Base-by-base conservation (phyloP, 2,797 vertebrate genomes). In the Gephyroberyx darwinii region DNA sequence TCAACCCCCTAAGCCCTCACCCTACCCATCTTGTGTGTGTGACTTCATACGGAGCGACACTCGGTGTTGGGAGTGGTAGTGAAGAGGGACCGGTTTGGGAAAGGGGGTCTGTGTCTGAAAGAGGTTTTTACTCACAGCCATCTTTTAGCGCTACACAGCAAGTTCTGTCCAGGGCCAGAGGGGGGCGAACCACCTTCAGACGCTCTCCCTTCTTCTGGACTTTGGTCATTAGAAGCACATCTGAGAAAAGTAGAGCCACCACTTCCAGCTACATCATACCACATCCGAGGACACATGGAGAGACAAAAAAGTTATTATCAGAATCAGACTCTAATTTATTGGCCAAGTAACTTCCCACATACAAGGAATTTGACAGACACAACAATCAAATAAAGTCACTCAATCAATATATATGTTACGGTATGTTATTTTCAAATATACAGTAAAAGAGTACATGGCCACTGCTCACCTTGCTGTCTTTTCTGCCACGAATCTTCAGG, bases 201-300 rank as follows among this genome's bases (percentile, higher is more conserved):
- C 86, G 90, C 71, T 95, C 94, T 0, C 80, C 87, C 87, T 92
- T 96, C 87, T 94, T 96, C 43, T 92, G 94, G 30, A 85, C 85
- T 91, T 96, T 96, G 68, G 95, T 94, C 78, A 96, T 82, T 43
- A 96, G 90, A 39, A 96, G 89, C 26, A 95, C 92, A 2, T 96
- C 96, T 0, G 95, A 94, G 90, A 96, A 96, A 41, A 96, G 93
- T 37, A 96, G 92, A 63, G 93, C 90, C 77, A 95, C 88, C 41
- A 93, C 91, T 2, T 96, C 95, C 82, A 94, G 77, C 95, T 96
- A 84, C 43, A 72, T 20, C 8, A 17, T 0, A 48, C 4, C 41
- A 68, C 3, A 22, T n/a, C 17, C 0, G 5, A 62, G 22, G 19
- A 75, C 58, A 66, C 2, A 57, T 0, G 4, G 1, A 51, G 43